These are phyloP conservation scores for Mycteria americana DNA, from an alignment of 2,797 vertebrate genomes.

Conservation along the genomic window DNA sequence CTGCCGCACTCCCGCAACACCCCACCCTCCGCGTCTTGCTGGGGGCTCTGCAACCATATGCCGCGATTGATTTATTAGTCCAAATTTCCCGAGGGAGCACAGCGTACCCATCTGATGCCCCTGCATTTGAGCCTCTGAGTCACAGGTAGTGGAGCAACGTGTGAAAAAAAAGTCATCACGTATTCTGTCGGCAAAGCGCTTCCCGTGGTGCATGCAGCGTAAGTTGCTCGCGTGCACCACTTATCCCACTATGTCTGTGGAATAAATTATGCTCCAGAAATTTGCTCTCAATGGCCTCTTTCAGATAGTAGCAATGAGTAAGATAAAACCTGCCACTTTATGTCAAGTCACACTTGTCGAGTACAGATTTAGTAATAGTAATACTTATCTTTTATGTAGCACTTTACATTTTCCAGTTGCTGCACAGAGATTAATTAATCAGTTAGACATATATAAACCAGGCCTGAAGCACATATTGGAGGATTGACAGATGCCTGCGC, in stretches of 20 bases:
- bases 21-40: neutral
- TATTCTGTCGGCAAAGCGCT: accelerated
- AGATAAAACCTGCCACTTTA: slow-evolving; percentile 59
- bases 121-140: neutral
- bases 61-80: neutral
- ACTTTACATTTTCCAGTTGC: slow-evolving; percentile 60
- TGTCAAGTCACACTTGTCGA: slow-evolving; percentile 43
- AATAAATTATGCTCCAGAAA: slow-evolving; percentile 39
- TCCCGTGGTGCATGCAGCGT: neutral
- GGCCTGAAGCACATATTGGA: neutral
- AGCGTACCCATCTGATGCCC: neutral
- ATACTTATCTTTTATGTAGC: slow-evolving; percentile 60
- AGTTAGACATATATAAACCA: neutral
- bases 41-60: neutral
- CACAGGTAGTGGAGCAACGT: neutral
- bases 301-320: slow-evolving; percentile 37
- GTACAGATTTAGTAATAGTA: slow-evolving; percentile 56
- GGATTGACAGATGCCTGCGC: neutral
- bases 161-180: neutral
- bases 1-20: neutral
- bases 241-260: neutral
- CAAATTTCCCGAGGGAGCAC: neutral
- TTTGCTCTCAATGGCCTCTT: slow-evolving; percentile 38
- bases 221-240: neutral
- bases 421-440: slow-evolving; percentile 65